Evolutionary conservation across 1,140 invertebrate genomes (phyloP).

Genomic region (Teleogryllus occipitalis): DNA sequence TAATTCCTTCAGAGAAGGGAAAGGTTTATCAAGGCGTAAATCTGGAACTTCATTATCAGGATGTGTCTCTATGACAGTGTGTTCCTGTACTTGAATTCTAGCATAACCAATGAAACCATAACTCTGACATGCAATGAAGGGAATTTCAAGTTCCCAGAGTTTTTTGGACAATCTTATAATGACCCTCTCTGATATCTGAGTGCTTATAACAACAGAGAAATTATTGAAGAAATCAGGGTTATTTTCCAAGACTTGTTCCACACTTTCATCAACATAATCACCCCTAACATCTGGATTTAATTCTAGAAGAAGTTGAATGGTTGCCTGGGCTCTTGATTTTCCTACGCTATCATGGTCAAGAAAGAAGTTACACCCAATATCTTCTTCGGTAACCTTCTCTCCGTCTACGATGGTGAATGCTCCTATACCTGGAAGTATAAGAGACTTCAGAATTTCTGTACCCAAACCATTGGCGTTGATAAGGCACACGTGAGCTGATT

Average conservation of each 20-base stretch:
- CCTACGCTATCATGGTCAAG: conserved; percentile 70
- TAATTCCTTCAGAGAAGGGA: conserved; percentile 65
- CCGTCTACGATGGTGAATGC: conserved; percentile 95
- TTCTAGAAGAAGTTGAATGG: conserved; percentile 75
- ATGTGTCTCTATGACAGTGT: conserved; percentile 87
- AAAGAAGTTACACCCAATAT: conserved; percentile 92
- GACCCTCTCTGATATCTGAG: conserved; percentile 71
- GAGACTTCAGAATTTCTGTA: conserved; percentile 89
- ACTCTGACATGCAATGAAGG: conserved; percentile 76
- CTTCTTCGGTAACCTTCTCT: conserved; percentile 74
- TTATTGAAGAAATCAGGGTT: conserved; percentile 82
- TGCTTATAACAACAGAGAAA: conserved; percentile 84
- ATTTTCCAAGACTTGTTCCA: conserved; percentile 73
- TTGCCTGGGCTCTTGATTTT: conserved; percentile 72
- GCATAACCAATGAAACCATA: conserved; percentile 90
- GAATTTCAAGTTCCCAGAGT: conserved; percentile 80
- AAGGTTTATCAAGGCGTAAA: conserved; percentile 80
- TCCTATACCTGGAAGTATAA: conserved; percentile 90
- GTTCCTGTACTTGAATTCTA: conserved; percentile 82
- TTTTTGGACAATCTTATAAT: conserved; percentile 65
- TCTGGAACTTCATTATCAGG: conserved; percentile 86
- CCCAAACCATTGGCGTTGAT: conserved; percentile 91
- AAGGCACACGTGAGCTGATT: conserved; percentile 82
- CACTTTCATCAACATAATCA: conserved; percentile 82
- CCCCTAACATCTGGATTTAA: conserved; percentile 89